Evolutionary conservation across 2,113 vertebrate species (phyloP), one percentile per base, ranked within the genome.

Genomic region (Enhydra lutris): DNA sequence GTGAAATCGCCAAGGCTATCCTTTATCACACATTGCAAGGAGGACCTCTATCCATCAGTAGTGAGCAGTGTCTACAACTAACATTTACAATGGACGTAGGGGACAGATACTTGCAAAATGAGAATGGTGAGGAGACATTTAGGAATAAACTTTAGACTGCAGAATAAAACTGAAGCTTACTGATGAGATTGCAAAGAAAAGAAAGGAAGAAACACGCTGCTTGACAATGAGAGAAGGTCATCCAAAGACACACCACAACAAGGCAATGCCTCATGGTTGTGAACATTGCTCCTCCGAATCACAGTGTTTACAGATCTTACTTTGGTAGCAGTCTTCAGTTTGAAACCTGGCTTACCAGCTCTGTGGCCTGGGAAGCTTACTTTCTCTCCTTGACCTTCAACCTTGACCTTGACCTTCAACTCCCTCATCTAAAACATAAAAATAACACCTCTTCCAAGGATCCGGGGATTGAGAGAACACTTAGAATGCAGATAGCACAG

Each of bases 381-480:
- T 50, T 91, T 79, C 24, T 84, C n/a, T 80, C 63, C 45, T 84
- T 95, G 42, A 87, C 24, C 34, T 90, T 94, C 73, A 90, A 69
- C 78, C 45, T 47, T 47, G 45, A 47, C 63, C 45, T 84, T 95
- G 36, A 87, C 24, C 34, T 90, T 94, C 73, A 90, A 69, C 78
- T 92, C 88, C 39, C 39, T 92, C 74, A 90, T 34, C 39, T 71
- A 69, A 85, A 94, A 90, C 94, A 71, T 55, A 71, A 94, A 97
- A 95, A 80, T 5, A 80, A 21, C n/a, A 45, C 67, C 42, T 81
- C 81, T 91, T 50, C 47, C 42, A 80, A 69, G 24, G 57, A n/a
- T 57, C 63, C 59, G 23, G 65, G 7, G 24, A 83, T 57, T 15
- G 6, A 88, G 59, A 78, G 8, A 98, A 96, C 15, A 21, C 26